phyloP scores from a whole-genome alignment of 2,797 vertebrate species.

The Podarcis lilfordi region DNA sequence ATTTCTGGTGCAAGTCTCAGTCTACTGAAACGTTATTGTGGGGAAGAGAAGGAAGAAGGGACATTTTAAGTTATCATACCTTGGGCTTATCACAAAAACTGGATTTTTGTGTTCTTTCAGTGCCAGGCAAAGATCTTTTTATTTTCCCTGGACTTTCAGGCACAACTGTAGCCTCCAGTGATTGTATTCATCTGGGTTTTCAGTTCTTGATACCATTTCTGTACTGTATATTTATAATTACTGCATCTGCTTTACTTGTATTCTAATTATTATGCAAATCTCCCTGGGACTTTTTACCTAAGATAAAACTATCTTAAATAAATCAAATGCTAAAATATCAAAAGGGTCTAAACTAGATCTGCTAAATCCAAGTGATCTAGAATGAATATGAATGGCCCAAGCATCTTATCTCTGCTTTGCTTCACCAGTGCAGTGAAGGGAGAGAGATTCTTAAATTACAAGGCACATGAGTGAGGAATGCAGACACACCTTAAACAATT shows the following conservation, averaged over 20 bases:
- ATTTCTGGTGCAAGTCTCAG: too few species aligned
- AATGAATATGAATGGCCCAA: background rate
- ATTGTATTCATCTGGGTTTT: background rate
- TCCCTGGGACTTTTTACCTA: background rate
- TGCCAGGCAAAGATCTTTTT: background rate
- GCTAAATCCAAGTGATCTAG: background rate
- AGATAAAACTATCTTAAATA: background rate
- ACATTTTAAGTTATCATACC: too few species aligned
- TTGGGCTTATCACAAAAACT: background rate
- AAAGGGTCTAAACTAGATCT: background rate
- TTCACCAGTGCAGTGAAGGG: background rate
- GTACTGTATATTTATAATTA: background rate
- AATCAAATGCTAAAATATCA: background rate
- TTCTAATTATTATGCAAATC: too few species aligned
- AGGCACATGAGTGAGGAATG: background rate
- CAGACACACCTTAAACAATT: background rate
- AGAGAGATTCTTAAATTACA: background rate
- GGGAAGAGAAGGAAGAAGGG: too few species aligned
- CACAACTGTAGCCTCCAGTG: background rate
- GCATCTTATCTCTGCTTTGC: background rate
- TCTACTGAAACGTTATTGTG: too few species aligned
- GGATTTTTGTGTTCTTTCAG: background rate
- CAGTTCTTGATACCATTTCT: background rate
- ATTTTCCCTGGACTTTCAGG: background rate
- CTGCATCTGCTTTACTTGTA: background rate